Base-by-base conservation (phyloP, 2,888 invertebrate genomes). In the Latrodectus elegans region DNA sequence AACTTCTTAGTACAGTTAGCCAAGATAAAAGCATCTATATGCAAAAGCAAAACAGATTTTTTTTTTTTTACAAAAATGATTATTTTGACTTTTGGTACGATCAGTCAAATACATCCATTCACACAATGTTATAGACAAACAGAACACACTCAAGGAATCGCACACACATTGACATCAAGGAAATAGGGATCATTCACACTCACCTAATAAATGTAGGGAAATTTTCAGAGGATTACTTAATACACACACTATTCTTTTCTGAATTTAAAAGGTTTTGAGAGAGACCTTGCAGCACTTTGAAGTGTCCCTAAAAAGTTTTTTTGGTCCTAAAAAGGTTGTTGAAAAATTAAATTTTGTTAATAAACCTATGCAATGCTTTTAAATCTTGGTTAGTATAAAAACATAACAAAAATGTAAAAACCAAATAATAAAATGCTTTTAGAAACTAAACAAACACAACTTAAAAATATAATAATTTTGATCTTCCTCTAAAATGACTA, bases 271-370 rank as follows among this genome's bases (percentile, higher is more conserved):
- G 81, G 86, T 87, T 87, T 87, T 87, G 76, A 87, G 81, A 87
- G 81, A 73, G 76, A 81, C 81, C 86, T 87, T 87, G 86, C 86
- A 11, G 86, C 86, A 49, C 72, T 81, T 87, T 87, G 86, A 49
- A 87, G 81, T 53, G 81, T 81, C 60, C 86, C 81, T 87, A 87
- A 87, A 87, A 87, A 87, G 86, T 87, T 87, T 87, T 87, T 87
- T 87, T 81, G 86, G 72, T 87, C 86, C 86, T 87, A 87, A 87
- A 86, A 87, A 87, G 60, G 81, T 87, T 87, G 76, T 87, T 81
- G 72, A 85, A 87, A 86, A 86, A 86, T 86, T 86, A 86, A n/a
- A 86, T 74, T 53, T 9, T 78, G 78, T 84, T 84, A 84, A 77
- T 84, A 76, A 84, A 78, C 71, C 76, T 71, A 83, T 53, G 68